Conservation (phyloP, 1,140 invertebrate genomes). For the Drosophila parvula region DNA sequence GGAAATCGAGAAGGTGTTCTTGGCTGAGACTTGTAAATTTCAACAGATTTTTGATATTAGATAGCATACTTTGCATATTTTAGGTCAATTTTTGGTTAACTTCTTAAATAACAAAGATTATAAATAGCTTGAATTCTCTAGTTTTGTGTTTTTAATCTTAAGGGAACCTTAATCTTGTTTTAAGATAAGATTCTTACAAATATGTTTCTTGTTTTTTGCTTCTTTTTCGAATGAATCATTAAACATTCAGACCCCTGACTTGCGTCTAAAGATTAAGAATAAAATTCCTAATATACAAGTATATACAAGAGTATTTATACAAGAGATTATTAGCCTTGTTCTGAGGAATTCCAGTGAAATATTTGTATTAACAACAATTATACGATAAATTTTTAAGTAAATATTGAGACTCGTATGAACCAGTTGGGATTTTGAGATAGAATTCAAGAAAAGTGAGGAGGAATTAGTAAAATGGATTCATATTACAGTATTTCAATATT, state of each 20-base stretch:
- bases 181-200: constrained; percentile 3
- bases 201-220: neutral
- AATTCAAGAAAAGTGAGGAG: too few species aligned
- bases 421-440: neutral
- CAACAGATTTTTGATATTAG: neutral
- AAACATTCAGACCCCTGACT: neutral
- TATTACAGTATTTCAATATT: neutral
- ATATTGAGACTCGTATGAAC: neutral
- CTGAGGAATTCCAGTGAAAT: neutral
- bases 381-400: neutral
- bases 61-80: constrained; percentile 11
- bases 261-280: neutral
- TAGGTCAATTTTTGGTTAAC: neutral
- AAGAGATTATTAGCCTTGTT: neutral
- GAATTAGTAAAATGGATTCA: too few species aligned
- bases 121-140: neutral
- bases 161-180: constrained; percentile 1
- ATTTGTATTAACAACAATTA: neutral
- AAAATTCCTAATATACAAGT: neutral
- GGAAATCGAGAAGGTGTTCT: neutral
- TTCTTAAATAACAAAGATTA: neutral
- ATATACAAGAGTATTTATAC: constrained; percentile 1
- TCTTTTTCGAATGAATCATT: neutral
- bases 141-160: neutral
- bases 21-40: neutral